These are phyloP conservation scores for Sogatella furcifera DNA, from an alignment of 1,140 invertebrate genomes.

Conservation along the genomic window DNA sequence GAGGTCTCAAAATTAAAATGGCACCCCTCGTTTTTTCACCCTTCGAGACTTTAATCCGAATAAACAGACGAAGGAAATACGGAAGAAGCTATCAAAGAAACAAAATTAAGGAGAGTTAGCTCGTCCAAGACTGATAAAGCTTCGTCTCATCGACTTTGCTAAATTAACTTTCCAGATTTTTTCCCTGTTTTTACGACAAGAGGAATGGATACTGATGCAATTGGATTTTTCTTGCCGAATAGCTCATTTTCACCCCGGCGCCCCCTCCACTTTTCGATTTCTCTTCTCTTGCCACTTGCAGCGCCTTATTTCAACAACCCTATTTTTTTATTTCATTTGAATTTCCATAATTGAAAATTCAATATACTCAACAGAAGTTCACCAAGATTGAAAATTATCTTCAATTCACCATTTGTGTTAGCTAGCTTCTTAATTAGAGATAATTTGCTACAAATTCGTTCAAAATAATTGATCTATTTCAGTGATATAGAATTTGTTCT, in stretches of 20 bases:
- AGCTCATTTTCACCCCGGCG: not conserved
- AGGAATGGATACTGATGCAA: not conserved
- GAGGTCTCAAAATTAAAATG: too few relatives aligned
- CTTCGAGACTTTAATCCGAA: not conserved
- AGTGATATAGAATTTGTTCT: too few relatives aligned
- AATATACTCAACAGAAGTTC: too few relatives aligned
- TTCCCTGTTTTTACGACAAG: not conserved
- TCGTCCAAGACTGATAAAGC: not conserved
- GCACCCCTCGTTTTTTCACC: too few relatives aligned
- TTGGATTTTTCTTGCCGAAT: not conserved
- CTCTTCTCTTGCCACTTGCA: not conserved
- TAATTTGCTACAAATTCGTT: too few relatives aligned
- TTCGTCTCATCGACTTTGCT: not conserved
- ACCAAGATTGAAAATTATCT: not conserved
- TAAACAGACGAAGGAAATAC: slow-evolving; percentile 5
- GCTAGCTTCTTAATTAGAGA: too few relatives aligned
- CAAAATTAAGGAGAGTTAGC: not conserved
- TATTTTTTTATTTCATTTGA: not conserved
- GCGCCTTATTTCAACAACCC: not conserved
- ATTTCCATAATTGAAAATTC: not conserved
- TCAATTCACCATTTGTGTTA: not conserved
- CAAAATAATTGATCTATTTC: too few relatives aligned
- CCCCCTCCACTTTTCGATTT: not conserved
- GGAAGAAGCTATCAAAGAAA: slow-evolving; percentile 3
- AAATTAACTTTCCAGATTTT: slow-evolving; percentile 1